Evolutionary conservation across 2,113 vertebrate genomes (phyloP).

Genomic region (Takifugu bimaculatus): DNA sequence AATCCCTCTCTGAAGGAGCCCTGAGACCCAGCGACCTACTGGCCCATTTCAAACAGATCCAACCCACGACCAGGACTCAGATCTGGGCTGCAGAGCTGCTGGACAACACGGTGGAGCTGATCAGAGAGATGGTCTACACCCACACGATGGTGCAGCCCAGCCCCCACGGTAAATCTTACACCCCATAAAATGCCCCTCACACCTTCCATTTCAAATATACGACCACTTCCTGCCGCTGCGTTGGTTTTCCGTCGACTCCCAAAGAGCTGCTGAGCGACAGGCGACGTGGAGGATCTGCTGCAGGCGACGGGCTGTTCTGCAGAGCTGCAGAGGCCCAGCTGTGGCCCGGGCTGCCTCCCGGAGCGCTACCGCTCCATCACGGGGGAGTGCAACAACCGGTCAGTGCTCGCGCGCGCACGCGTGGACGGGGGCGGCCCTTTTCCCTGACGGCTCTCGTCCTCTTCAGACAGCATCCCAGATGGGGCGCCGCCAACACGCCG

Average conservation of each 20-base stretch:
- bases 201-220: background rate
- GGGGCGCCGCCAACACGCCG: conserved; percentile 75
- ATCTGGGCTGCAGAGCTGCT: conserved; percentile 74
- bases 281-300: conserved; percentile 66
- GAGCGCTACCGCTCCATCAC: conserved; percentile 76
- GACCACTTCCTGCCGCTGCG: background rate
- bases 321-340: conserved; percentile 61
- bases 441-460: background rate
- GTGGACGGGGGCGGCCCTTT: background rate
- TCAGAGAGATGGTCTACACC: conserved; percentile 81
- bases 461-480: conserved; percentile 65
- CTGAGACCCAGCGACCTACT: conserved; percentile 76
- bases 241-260: background rate
- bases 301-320: conserved; percentile 70
- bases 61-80: conserved; percentile 64
- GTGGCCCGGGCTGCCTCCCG: conserved; percentile 67
- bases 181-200: too few species aligned
- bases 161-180: conserved; percentile 55
- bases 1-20: conserved; percentile 63
- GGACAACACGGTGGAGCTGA: conserved; percentile 78
- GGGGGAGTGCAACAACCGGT: conserved; percentile 80
- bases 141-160: conserved; percentile 64
- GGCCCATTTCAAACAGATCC: conserved; percentile 77
- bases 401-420: background rate
- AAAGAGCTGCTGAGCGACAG: conserved; percentile 70